These are phyloP conservation scores for Formica exsecta DNA, from an alignment of 1,140 invertebrate genomes.

Conservation along the genomic window DNA sequence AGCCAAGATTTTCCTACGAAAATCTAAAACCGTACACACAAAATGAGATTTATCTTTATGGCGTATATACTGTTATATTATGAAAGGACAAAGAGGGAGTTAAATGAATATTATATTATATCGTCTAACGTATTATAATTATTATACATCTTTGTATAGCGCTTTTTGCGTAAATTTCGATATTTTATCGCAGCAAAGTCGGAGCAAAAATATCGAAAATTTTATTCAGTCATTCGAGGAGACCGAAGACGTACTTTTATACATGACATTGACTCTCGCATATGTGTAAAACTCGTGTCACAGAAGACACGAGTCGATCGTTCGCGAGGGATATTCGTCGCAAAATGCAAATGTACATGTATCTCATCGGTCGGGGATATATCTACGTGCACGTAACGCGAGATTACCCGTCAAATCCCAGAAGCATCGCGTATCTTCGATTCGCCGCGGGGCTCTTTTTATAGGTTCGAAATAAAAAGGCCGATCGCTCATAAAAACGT, in stretches of 20 bases:
- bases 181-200: neutral
- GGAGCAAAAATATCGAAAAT: neutral
- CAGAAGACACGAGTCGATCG: neutral
- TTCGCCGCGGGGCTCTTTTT: slow-evolving; percentile 44
- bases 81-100: neutral
- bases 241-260: slow-evolving; percentile 7
- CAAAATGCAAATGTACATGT: slow-evolving; percentile 31
- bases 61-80: no score
- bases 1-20: slow-evolving; percentile 14
- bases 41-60: neutral
- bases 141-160: neutral
- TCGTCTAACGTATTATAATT: neutral
- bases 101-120: neutral
- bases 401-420: slow-evolving; percentile 53
- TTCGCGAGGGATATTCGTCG: slow-evolving; percentile 30
- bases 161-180: neutral
- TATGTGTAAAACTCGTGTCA: neutral
- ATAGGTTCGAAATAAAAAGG: slow-evolving; percentile 43
- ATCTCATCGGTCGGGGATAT: neutral
- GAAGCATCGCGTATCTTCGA: slow-evolving; percentile 40
- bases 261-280: slow-evolving; percentile 12
- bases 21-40: slow-evolving; percentile 22
- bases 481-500: slow-evolving; percentile 51
- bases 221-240: neutral
- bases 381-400: slow-evolving; percentile 16